Evolutionary conservation across 2,888 invertebrate species (phyloP), one percentile per base, ranked within the genome.

Genomic region (Cerastoderma edule): DNA sequence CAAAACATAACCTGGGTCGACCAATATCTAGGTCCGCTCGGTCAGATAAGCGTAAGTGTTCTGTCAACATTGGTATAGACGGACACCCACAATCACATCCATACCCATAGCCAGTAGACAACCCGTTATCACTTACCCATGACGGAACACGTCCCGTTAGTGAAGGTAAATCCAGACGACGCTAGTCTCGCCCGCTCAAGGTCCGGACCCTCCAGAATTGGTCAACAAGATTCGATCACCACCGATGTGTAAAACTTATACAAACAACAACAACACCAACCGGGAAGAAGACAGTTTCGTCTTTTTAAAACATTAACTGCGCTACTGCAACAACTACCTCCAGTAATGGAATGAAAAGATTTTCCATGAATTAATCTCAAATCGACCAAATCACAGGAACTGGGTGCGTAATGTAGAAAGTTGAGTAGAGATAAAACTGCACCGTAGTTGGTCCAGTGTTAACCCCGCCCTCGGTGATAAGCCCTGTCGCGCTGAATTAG

Each of bases 81-180:
- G 39, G n/a, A n/a, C n/a, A n/a, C n/a, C n/a, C n/a, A n/a, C n/a
- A n/a, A n/a, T n/a, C n/a, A n/a, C n/a, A n/a, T n/a, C n/a, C n/a
- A n/a, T n/a, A n/a, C n/a, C n/a, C n/a, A n/a, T 8, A 16, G 39
- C 39, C 39, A 39, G 10, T 13, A 39, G 16, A 39, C 39, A 10
- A 10, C 39, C 39, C 39, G 16, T 13, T 16, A 10, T 30, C 24
- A 76, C 81, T 64, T 69, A 82, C 81, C 81, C 81, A 82, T 82
- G 13, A 73, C 67, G 35, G 76, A 71, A 54, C 70, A 63, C 16
- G 71, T 63, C 57, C 74, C 74, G 56, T 56, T 63, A 3, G 60
- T 67, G 70, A 60, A 70, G 24, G 72, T 54, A 50, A 82, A 60
- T 75, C 81, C 81, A 74, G 76, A 78, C 64, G 76, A 82, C 63